Base-by-base conservation (phyloP, 2,113 vertebrate species). In the Pseudois nayaur region DNA sequence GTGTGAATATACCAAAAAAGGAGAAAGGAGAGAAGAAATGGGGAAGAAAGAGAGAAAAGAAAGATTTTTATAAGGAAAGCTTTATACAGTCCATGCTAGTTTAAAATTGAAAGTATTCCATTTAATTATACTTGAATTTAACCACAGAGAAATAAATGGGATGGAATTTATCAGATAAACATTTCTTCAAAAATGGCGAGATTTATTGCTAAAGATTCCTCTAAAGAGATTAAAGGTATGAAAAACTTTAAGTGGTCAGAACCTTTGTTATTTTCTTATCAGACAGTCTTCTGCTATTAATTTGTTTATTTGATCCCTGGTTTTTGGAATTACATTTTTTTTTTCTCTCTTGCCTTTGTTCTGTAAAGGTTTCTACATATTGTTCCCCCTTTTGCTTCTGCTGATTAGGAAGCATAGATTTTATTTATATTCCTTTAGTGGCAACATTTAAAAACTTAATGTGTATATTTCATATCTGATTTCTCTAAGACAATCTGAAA, bases 381-480 rank as follows among this genome's bases (percentile, higher is more conserved):
- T 10, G 60, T 78, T 11, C 8, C 14, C 8, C 7, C 55, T 94
- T 92, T 52, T 81, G 33, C 6, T 54, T 23, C 17, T 60, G 21
- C 4, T 86, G 15, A 45, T 83, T 54, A 92, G 43, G 33, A 82
- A 89, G 54, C 14, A 96, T 83, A 86, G 11, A 54, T 67, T 90
- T 94, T 76, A 86, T 55, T 94, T 89, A 45, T 87, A 89, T 64
- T 92, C 50, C 29, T 96, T 92, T 92, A n/a, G 57, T 12, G 31
- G 11, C 71, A 89, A 81, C 29, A 8, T 87, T 96, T 71, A 60
- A 76, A 94, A 52, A 59, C 81, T 96, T 85, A 91, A 74, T 33
- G 27, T 57, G 8, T 71, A 54, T 82, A 48, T 91, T 85, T 60
- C 79, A 74, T 59, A 12, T 76, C 29, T 81, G 55, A 86, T 94